Percentiles rank a stretch among this genome's conserved stretches.
phyloP scores from a whole-genome alignment of 1,140 invertebrate genomes.

The Tetraneura akinire region DNA sequence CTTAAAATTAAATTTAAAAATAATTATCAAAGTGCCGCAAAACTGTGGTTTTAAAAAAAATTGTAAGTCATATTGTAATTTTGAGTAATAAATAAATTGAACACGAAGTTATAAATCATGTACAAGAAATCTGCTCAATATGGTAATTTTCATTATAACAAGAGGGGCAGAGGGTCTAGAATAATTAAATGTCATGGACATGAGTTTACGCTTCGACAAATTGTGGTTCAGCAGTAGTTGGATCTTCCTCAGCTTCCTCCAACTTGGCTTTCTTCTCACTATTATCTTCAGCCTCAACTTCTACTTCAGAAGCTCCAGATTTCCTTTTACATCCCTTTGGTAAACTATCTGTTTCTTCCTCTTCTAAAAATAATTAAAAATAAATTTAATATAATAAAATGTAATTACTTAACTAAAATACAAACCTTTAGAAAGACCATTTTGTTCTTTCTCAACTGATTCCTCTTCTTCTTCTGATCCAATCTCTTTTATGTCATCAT shows the following conservation, averaged over 20 bases:
- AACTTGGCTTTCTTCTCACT: slow-evolving; percentile 43
- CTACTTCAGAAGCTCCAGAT: slow-evolving; percentile 34
- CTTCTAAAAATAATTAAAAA: slow-evolving; percentile 7
- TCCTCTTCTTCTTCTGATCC: slow-evolving; percentile 33
- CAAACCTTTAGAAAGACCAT: slow-evolving; percentile 36
- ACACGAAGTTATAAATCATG: slow-evolving; percentile 35
- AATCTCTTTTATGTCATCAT: slow-evolving; percentile 40
- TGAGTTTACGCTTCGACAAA: slow-evolving; percentile 47
- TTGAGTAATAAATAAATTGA: slow-evolving; percentile 31
- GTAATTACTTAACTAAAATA: not conserved
- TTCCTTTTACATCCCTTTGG: slow-evolving; percentile 42
- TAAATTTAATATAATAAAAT: not conserved
- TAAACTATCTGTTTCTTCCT: slow-evolving; percentile 21
- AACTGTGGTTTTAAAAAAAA: slow-evolving; percentile 26
- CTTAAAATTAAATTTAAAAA: slow-evolving; percentile 46
- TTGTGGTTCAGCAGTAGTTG: slow-evolving; percentile 41
- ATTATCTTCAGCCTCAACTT: slow-evolving; percentile 25
- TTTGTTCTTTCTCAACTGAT: slow-evolving; percentile 32
- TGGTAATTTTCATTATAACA: slow-evolving; percentile 38
- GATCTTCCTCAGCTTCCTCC: slow-evolving; percentile 43
- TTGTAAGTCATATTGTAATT: slow-evolving; percentile 29
- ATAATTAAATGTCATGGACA: slow-evolving; percentile 48
- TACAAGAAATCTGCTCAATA: slow-evolving; percentile 42
- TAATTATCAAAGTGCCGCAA: slow-evolving; percentile 44
- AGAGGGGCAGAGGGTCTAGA: slow-evolving; percentile 43